phyloP scores from a whole-genome alignment of 2,113 vertebrate species.

The Datnioides undecimradiatus region DNA sequence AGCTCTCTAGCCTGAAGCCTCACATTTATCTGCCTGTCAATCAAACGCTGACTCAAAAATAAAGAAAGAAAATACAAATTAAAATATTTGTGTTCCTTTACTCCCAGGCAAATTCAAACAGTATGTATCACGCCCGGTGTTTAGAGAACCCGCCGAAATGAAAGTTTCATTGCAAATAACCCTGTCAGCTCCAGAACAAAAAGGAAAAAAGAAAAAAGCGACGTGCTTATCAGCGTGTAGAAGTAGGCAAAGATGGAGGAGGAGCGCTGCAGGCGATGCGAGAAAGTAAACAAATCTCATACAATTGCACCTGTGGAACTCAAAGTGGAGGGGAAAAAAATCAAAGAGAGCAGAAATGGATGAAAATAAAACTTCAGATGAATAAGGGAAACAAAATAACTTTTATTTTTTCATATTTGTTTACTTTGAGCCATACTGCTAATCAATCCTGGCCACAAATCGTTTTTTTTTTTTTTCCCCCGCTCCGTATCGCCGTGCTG shows the following conservation, averaged over 20 bases:
- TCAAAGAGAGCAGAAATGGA: slow-evolving; percentile 40
- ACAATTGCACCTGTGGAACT: slow-evolving; percentile 51
- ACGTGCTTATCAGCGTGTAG: slow-evolving; percentile 52
- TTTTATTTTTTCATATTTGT: slow-evolving; percentile 39
- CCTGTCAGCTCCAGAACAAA: slow-evolving; percentile 36
- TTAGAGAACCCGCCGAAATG: slow-evolving; percentile 43
- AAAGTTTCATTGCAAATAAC: slow-evolving; percentile 44
- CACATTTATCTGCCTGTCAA: slow-evolving; percentile 69
- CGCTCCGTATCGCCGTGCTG: background rate
- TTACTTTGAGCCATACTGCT: slow-evolving; percentile 28
- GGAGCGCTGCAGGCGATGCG: slow-evolving; percentile 58
- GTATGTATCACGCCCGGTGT: slow-evolving; percentile 45
- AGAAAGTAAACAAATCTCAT: slow-evolving; percentile 64
- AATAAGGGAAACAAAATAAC: slow-evolving; percentile 37
- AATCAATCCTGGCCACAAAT: slow-evolving; percentile 45
- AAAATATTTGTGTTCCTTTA: slow-evolving; percentile 61
- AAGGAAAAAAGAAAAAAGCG: slow-evolving; percentile 7
- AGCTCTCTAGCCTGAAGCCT: slow-evolving; percentile 52
- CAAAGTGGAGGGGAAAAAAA: slow-evolving; percentile 13
- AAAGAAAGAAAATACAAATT: slow-evolving; percentile 54
- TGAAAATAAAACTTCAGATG: slow-evolving; percentile 61
- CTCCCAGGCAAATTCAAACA: slow-evolving; percentile 63
- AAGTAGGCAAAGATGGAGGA: slow-evolving; percentile 52
- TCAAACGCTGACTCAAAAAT: slow-evolving; percentile 35
- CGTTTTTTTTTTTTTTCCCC: too few relatives aligned